phyloP scores from a whole-genome alignment of 2,797 vertebrate species.

The Danio albolineatus region DNA sequence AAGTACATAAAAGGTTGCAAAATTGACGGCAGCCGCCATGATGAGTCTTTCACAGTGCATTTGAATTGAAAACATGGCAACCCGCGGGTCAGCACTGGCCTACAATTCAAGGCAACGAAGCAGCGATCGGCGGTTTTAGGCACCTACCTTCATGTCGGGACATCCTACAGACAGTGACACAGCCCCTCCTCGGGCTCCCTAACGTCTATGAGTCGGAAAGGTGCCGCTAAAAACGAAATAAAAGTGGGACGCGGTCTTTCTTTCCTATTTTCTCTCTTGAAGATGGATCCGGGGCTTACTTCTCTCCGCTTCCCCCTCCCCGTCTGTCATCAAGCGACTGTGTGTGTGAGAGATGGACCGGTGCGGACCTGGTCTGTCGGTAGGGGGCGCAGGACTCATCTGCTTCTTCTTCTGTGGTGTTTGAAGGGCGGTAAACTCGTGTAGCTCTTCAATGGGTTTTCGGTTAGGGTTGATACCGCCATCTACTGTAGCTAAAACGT shows the following conservation, averaged over 20 bases:
- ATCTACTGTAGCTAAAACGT: neutral
- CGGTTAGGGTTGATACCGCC: constrained; percentile 5
- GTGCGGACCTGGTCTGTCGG: constrained; percentile 44
- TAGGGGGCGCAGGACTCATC: constrained; percentile 69
- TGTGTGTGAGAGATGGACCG: constrained; percentile 35
- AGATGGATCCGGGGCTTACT: constrained; percentile 84
- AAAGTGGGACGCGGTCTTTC: constrained; percentile 71
- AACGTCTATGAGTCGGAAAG: constrained; percentile 68
- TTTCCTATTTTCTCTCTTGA: constrained; percentile 76
- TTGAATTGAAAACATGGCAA: constrained; percentile 69
- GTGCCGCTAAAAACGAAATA: constrained; percentile 66
- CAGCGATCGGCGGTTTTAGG: constrained; percentile 58
- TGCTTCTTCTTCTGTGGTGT: constrained; percentile 49
- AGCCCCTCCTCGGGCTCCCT: constrained; percentile 81
- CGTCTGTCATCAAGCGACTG: constrained; percentile 70
- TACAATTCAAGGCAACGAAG: constrained; percentile 57
- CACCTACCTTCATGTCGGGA: constrained; percentile 96
- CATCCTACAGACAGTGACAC: constrained; percentile 87
- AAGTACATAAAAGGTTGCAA: constrained; percentile 44
- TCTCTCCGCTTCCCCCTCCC: constrained; percentile 81
- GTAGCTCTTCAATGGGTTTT: constrained; percentile 3
- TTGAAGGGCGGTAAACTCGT: constrained; percentile 42
- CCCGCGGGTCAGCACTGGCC: constrained; percentile 63
- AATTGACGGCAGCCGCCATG: constrained; percentile 62
- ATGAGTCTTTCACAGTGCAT: constrained; percentile 65